Evolutionary conservation across 2,797 vertebrate genomes (phyloP).

Genomic region (Chelidonichthys spinosus): DNA sequence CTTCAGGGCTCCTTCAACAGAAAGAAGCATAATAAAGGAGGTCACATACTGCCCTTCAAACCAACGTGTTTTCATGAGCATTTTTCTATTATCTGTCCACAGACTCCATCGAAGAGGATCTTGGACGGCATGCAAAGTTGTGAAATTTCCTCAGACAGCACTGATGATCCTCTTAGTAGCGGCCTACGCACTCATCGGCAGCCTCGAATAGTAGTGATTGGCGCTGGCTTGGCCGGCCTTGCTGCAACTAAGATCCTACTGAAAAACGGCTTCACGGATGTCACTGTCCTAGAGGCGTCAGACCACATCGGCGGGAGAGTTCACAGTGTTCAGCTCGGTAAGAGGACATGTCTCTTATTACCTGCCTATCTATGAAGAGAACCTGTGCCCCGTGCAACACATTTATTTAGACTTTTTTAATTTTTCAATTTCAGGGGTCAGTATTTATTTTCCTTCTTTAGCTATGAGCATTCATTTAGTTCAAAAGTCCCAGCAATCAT

Average conservation of each 20-base stretch:
- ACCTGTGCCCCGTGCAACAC: neutral
- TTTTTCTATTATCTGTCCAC: constrained; percentile 20
- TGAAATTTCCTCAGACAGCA: constrained; percentile 99
- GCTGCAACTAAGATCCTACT: constrained; percentile 93
- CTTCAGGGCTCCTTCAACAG: neutral
- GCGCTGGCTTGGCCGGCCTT: constrained; percentile 96
- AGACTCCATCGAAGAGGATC: constrained; percentile 95
- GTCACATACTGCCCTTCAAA: neutral
- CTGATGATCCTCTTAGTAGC: constrained; percentile 99
- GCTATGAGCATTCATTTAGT: neutral
- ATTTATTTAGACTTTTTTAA: neutral
- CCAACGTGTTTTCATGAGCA: neutral
- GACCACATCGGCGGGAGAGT: constrained; percentile 95
- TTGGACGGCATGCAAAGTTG: constrained; percentile 99
- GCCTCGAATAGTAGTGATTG: constrained; percentile 98
- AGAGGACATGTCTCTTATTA: constrained; percentile 52
- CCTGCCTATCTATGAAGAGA: neutral
- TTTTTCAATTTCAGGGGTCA: neutral
- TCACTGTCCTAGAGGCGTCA: constrained; percentile 96
- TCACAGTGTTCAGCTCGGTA: constrained; percentile 94
- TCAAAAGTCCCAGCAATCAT: neutral
- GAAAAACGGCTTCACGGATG: constrained; percentile 95
- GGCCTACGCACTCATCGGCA: constrained; percentile 92
- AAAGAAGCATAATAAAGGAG: neutral
- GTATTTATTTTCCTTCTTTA: neutral